A percentile compares a stretch with the other conserved stretches of the same genome.
phyloP scores from a whole-genome alignment of 2,797 vertebrate genomes.

The Sitta carolinensis region DNA sequence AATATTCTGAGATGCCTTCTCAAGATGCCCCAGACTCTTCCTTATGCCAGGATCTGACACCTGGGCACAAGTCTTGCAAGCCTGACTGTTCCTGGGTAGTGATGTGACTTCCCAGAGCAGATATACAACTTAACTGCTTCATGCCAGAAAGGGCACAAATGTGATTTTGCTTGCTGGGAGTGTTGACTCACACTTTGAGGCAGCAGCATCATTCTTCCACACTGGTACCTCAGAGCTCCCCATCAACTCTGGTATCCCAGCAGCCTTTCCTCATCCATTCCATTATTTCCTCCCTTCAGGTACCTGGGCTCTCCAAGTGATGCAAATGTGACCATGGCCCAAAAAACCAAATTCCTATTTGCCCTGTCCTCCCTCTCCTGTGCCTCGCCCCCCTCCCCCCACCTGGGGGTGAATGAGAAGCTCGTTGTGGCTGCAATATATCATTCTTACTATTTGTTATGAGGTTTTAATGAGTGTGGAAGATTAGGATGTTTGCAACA shows the following conservation, averaged over 20 bases:
- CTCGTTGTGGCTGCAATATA: conserved; percentile 53
- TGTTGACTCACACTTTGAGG: neutral
- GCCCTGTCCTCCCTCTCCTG: neutral
- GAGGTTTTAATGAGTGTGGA: conserved; percentile 66
- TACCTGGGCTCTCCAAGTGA: neutral
- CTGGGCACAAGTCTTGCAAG: rapidly evolving
- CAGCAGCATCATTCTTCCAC: neutral
- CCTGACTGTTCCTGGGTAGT: neutral
- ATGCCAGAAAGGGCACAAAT: neutral
- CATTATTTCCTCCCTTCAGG: neutral
- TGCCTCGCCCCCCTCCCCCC: neutral
- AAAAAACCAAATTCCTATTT: neutral
- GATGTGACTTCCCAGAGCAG: neutral
- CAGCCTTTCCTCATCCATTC: neutral
- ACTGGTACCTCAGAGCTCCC: neutral
- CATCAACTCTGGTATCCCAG: neutral
- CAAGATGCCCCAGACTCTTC: neutral
- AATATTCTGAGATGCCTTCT: neutral
- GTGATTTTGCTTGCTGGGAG: neutral
- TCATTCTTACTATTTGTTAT: conserved; percentile 72
- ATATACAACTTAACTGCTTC: neutral
- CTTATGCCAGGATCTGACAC: neutral
- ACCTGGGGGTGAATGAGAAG: conserved; percentile 54
- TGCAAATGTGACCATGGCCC: neutral
- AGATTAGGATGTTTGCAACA: conserved; percentile 68